Base-by-base conservation (phyloP, 2,888 invertebrate species). In the Chymomyza procnemis region DNA sequence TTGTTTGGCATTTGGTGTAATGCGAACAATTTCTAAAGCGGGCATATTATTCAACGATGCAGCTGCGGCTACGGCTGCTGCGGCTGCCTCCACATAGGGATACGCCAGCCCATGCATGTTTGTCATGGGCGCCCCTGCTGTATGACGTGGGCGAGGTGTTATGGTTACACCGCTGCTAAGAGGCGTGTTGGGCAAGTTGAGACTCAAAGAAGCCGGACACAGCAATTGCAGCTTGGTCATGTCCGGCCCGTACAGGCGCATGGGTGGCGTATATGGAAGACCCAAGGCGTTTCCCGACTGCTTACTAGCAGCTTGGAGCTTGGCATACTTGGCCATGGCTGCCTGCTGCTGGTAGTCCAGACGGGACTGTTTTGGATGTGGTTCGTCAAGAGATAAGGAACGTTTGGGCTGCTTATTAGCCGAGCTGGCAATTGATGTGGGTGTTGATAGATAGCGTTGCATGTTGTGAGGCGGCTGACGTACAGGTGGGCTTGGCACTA, bases 391-490 rank as follows among this genome's bases (percentile, higher is more conserved):
- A 4, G 89, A 90, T 0, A 86, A 74, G 0, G 91, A 89, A 1
- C 91, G 82, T 70, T 91, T 91, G 0, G 78, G 76, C 50, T 88
- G 88, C 71, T 90, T 88, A 65, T 89, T 89, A 26, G 88, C 88
- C 2, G 88, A 75, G 73, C 90, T 91, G 54, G 91, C 90, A 48
- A 90, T 91, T 18, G 91, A 90, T 1, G 88, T 80, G 61, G 89
- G 89, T 6, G 89, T 88, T 9, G 89, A 87, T 3, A 72, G 79
- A 56, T 85, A 83, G 41, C 83, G 83, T 19, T 85, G 83, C 80
- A 85, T 74, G 61, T 85, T 85, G 8, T 79, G 54, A 16, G 57
- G 56, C 16, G 74, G 50, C 16, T 65, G 71, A 0, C 87, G 85
- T 30, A 85, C 82, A 22, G 88, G 83, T 21, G 88, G 78, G 30